Conservation (phyloP, 2,888 invertebrate genomes). For the Lepidonotus clava region DNA sequence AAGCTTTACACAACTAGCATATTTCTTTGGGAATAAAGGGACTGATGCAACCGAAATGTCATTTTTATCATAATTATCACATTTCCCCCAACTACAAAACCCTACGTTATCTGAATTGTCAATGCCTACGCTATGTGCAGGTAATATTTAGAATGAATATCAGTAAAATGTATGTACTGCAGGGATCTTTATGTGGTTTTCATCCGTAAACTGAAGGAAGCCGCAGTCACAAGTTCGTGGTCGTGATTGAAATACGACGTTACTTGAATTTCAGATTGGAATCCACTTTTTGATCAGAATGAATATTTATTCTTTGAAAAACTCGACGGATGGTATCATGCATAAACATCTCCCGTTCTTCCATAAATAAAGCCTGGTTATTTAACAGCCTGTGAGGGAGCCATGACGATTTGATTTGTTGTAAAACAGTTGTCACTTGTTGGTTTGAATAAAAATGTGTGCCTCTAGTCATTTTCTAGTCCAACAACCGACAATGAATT, state of each 20-base stretch:
- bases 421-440: neutral
- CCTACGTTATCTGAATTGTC: too few relatives aligned
- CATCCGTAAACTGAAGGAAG: too few relatives aligned
- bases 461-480: neutral
- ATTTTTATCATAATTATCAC: neutral
- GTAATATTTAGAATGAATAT: too few relatives aligned
- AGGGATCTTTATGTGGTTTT: too few relatives aligned
- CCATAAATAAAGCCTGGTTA: neutral
- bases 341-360: neutral
- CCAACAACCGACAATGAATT: too few relatives aligned
- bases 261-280: neutral
- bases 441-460: neutral
- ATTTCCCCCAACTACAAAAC: neutral
- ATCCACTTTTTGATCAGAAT: neutral
- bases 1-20: too few relatives aligned
- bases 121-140: too few relatives aligned
- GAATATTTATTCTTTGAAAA: slow-evolving; percentile 3
- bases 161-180: too few relatives aligned
- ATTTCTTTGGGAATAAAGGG: too few relatives aligned
- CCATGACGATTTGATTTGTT: slow-evolving; percentile 8
- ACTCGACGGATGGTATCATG: slow-evolving; percentile 13
- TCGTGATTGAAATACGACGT: too few relatives aligned
- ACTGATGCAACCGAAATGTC: neutral
- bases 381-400: too few relatives aligned
- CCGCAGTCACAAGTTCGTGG: too few relatives aligned